Evolutionary conservation across 2,888 invertebrate species (phyloP).

Genomic region (Empis livida): DNA sequence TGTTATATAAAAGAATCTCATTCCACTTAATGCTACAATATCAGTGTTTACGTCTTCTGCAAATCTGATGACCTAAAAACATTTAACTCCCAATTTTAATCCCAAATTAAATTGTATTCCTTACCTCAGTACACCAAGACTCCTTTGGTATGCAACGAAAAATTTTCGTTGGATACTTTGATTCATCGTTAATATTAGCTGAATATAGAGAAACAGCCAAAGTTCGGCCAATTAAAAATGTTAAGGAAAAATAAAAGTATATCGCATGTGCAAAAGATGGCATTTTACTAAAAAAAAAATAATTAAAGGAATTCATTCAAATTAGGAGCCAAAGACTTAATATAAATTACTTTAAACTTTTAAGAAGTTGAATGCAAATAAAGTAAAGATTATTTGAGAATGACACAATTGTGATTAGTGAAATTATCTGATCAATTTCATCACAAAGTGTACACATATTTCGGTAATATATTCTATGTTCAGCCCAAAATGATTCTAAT

Average conservation of each 20-base stretch:
- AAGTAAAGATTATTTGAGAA: slow-evolving; percentile 46
- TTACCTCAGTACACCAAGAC: slow-evolving; percentile 37
- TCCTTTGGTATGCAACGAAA: slow-evolving; percentile 37
- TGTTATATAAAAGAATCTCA: slow-evolving; percentile 34
- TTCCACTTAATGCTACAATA: slow-evolving; percentile 30
- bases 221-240: slow-evolving; percentile 42
- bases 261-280: slow-evolving; percentile 32
- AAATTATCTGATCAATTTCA: slow-evolving; percentile 38
- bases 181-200: slow-evolving; percentile 44
- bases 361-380: slow-evolving; percentile 43
- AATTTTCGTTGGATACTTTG: slow-evolving; percentile 33
- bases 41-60: slow-evolving; percentile 30
- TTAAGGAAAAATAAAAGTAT: slow-evolving; percentile 45
- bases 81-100: not conserved
- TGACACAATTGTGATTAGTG: slow-evolving; percentile 40
- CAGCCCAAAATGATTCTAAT: slow-evolving; percentile 37
- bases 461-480: slow-evolving; percentile 40
- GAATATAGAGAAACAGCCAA: slow-evolving; percentile 43
- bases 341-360: slow-evolving; percentile 35
- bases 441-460: slow-evolving; percentile 39
- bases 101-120: not conserved
- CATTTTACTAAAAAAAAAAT: slow-evolving; percentile 21
- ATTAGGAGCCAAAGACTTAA: not conserved
- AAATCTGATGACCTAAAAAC: slow-evolving; percentile 26
- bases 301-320: not conserved